These are phyloP conservation scores for Nymphalis polychloros DNA, from an alignment of 2,888 invertebrate species.

Conservation along the genomic window DNA sequence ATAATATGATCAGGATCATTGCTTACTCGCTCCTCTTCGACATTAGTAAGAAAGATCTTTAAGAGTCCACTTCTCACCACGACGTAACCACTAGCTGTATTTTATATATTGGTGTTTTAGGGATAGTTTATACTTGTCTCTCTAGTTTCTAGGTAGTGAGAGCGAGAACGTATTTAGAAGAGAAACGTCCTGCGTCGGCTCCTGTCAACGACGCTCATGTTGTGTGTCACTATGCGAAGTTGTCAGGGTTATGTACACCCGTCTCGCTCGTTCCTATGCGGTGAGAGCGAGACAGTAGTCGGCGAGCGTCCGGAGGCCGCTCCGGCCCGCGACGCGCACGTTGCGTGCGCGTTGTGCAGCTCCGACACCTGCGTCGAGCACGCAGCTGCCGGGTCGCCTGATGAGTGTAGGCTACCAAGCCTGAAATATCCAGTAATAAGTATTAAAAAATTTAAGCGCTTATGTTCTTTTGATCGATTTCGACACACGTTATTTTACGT, in stretches of 20 bases:
- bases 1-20: no score
- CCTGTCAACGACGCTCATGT: not conserved
- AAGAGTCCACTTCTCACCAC: no score
- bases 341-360: constrained; percentile 79
- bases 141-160: no score
- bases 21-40: no score
- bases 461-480: no score
- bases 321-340: constrained; percentile 44
- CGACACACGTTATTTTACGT: not conserved
- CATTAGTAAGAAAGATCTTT: no score
- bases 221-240: not conserved
- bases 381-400: constrained; percentile 84
- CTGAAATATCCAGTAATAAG: constrained; percentile 49
- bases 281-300: constrained; percentile 43
- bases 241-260: not conserved
- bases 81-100: no score
- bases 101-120: no score
- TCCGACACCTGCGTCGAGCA: constrained; percentile 83
- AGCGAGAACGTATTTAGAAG: no score
- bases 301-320: constrained; percentile 41
- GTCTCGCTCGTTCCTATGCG: constrained; percentile 31
- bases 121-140: no score
- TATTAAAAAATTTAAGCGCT: no score
- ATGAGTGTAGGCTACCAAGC: constrained; percentile 75
- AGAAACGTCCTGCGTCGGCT: no score